phyloP scores from a whole-genome alignment of 2,797 vertebrate genomes.

The Oreochromis grahami region DNA sequence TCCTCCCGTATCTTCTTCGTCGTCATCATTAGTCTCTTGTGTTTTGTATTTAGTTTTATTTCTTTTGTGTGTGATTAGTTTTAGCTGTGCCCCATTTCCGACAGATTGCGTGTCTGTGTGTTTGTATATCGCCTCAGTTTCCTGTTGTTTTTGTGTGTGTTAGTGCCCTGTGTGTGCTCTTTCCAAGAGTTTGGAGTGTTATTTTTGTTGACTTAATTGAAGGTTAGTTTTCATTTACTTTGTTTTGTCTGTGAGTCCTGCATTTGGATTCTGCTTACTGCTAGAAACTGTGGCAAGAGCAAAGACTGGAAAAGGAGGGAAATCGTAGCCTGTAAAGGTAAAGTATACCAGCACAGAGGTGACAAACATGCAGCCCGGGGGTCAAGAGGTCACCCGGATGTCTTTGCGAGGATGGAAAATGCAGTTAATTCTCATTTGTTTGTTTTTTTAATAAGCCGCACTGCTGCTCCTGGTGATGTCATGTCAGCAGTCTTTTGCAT shows the following conservation, averaged over 20 bases:
- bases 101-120: background rate
- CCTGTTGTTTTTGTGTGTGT: background rate
- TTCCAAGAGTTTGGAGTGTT: background rate
- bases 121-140: background rate
- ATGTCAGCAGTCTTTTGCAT: background rate
- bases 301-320: background rate
- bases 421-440: background rate
- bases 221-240: background rate
- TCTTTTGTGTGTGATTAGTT: background rate
- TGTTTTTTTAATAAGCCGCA: background rate
- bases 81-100: background rate
- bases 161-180: background rate
- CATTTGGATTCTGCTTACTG: background rate
- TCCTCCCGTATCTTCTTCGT: accelerated
- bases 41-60: background rate
- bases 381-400: background rate
- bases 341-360: background rate
- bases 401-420: background rate
- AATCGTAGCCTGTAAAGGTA: background rate
- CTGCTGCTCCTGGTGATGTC: background rate
- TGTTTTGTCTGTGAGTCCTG: background rate
- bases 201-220: background rate
- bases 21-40: accelerated
- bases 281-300: background rate
- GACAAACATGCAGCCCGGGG: background rate